Conservation (phyloP, 2,888 invertebrate species). For the Elysia crispata region DNA sequence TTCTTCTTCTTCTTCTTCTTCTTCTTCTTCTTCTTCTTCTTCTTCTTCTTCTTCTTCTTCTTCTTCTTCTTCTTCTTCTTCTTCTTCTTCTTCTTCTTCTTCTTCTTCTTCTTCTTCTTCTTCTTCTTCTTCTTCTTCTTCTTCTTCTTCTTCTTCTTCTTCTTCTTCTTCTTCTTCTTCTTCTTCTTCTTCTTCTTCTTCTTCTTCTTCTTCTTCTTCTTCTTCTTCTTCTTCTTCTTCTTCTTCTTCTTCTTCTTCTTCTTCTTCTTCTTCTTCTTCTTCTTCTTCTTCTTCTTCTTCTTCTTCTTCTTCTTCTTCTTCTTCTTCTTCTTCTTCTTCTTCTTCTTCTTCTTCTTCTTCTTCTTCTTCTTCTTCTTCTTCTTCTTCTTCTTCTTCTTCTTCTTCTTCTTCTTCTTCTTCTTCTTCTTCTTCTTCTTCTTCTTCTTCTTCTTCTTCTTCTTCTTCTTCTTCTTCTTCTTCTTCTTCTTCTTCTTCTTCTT, state of each 20-base stretch:
- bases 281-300: slow-evolving; percentile 27
- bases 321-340: not conserved
- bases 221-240: slow-evolving; percentile 24
- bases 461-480: slow-evolving; percentile 19
- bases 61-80: slow-evolving; percentile 10
- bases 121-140: not conserved
- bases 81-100: slow-evolving; percentile 5
- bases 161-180: slow-evolving; percentile 33
- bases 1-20: not conserved
- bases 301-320: slow-evolving; percentile 30
- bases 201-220: not conserved
- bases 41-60: slow-evolving; percentile 24
- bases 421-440: slow-evolving; percentile 21
- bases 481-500: slow-evolving; percentile 5
- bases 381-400: slow-evolving; percentile 10
- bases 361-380: slow-evolving; percentile 22
- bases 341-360: slow-evolving; percentile 5
- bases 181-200: not conserved
- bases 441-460: slow-evolving; percentile 6
- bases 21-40: not conserved
- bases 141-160: slow-evolving; percentile 24
- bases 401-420: slow-evolving; percentile 1
- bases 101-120: slow-evolving; percentile 22
- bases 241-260: slow-evolving; percentile 7
- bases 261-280: slow-evolving; percentile 3